phyloP scores from a whole-genome alignment of 2,113 vertebrate species.

The Siniperca chuatsi region DNA sequence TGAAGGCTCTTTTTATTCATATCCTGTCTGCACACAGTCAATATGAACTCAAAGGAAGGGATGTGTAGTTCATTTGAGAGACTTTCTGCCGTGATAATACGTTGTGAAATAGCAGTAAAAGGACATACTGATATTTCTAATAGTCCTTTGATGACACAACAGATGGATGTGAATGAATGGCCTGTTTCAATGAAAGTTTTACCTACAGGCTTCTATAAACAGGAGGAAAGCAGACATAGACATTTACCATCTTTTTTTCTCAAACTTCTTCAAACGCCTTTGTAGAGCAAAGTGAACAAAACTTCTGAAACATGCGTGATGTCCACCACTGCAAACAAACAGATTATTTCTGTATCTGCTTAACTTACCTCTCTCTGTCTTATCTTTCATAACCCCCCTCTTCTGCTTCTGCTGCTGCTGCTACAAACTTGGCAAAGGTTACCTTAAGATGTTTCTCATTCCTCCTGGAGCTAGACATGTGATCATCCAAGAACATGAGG shows the following conservation, averaged over 20 bases:
- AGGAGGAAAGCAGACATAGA: constrained; percentile 39
- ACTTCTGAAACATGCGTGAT: constrained; percentile 74
- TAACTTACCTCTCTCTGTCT: constrained; percentile 84
- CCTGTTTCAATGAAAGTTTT: constrained; percentile 51
- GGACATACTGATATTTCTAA: background rate
- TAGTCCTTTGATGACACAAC: background rate
- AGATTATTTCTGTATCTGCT: constrained; percentile 29
- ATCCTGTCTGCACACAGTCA: background rate
- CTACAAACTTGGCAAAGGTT: constrained; percentile 90
- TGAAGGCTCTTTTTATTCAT: constrained; percentile 55
- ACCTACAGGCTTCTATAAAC: background rate
- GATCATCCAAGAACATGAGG: constrained; percentile 97
- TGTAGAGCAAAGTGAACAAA: constrained; percentile 69
- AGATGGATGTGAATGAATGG: constrained; percentile 52
- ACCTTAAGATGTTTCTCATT: constrained; percentile 99
- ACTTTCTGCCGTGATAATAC: background rate
- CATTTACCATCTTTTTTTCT: background rate
- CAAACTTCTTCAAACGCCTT: constrained; percentile 18
- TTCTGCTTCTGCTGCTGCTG: constrained; percentile 48
- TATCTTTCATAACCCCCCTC: constrained; percentile 83
- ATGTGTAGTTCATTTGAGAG: background rate
- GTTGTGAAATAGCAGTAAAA: background rate
- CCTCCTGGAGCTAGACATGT: constrained; percentile 98
- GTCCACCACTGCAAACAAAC: constrained; percentile 82
- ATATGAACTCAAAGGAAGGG: background rate